Base-by-base conservation (phyloP, 2,888 invertebrate species). In the Ichneumon xanthorius region DNA sequence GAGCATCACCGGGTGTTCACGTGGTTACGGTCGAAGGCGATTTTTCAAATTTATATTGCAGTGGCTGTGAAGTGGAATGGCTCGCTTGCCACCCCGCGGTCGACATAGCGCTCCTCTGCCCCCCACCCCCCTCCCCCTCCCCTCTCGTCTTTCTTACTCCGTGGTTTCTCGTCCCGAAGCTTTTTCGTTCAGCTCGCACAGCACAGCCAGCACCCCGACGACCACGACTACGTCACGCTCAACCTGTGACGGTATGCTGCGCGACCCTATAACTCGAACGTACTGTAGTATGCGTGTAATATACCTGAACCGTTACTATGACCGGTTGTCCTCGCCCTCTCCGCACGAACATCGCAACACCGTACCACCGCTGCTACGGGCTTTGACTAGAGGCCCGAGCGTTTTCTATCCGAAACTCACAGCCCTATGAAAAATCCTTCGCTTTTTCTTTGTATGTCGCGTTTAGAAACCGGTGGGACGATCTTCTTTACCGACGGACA, bases 301-400 rank as follows among this genome's bases (percentile, higher is more conserved):
- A 86, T 86, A 86, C 81, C 84, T 86, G 84, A 75, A 86, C 84
- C 81, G 84, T 84, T 84, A 86, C 73, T 78, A 86, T 83, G 78
- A 84, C 83, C 80, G 78, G 81, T 71, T 78, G 86, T 84, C 71
- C 78, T 75, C 65, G 80, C 53, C 58, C 63, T 63, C 76, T 22
- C 71, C 55, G 75, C 75, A 72, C 76, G 58, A 73, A 77, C 65
- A 37, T 67, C 71, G 33, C 30, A 83, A 72, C 77, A 77, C 72
- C 67, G 26, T 58, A 61, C n/a, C 22, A 11, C 7, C 63, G 14
- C 50, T 33, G 45, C 37, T 53, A 33, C n/a, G 33, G 45, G 19
- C 22, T 14, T 22, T 40, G 58, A 61, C 48, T 48, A 71, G 45
- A 80, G 48, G 30, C 65, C 11, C 16, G 63, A 63, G 30, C 6